phyloP scores from a whole-genome alignment of 2,888 invertebrate species.

The Ectemnius lituratus region DNA sequence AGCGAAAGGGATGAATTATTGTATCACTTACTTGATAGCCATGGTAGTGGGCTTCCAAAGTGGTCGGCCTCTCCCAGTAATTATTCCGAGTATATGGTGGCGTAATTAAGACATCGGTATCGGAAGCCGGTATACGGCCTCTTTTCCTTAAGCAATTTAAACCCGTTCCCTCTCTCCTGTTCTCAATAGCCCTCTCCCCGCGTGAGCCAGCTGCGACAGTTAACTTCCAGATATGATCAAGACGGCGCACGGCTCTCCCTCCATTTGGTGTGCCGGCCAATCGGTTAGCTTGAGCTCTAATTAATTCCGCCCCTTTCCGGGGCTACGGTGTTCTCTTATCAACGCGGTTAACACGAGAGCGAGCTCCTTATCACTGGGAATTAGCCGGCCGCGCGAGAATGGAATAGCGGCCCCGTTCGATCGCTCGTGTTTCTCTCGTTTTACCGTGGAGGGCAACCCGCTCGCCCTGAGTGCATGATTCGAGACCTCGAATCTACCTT shows the following conservation, averaged over 20 bases:
- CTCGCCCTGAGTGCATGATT: too few species aligned
- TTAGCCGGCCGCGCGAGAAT: slow-evolving; percentile 55
- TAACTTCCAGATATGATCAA: slow-evolving; percentile 55
- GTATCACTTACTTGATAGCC: too few species aligned
- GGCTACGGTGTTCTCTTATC: slow-evolving; percentile 58
- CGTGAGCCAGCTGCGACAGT: slow-evolving; percentile 51
- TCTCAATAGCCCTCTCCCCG: not conserved
- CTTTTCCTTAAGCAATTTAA: slow-evolving; percentile 53
- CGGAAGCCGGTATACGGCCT: slow-evolving; percentile 22
- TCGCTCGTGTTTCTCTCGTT: not conserved
- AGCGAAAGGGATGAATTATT: too few species aligned
- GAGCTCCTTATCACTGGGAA: slow-evolving; percentile 54
- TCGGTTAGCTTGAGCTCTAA: slow-evolving; percentile 51
- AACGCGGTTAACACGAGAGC: slow-evolving; percentile 58
- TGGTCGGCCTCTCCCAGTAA: slow-evolving; percentile 23
- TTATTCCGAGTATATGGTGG: slow-evolving; percentile 34
- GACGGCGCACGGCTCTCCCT: slow-evolving; percentile 48
- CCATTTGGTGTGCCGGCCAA: slow-evolving; percentile 48
- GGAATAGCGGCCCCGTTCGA: slow-evolving; percentile 15
- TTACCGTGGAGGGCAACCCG: too few species aligned
- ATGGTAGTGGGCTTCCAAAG: slow-evolving; percentile 9
- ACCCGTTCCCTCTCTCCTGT: slow-evolving; percentile 34
- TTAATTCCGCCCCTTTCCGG: slow-evolving; percentile 63
- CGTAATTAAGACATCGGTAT: slow-evolving; percentile 58
- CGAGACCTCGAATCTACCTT: too few species aligned